A percentile compares a stretch with the other conserved stretches of the same genome.
phyloP scores from a whole-genome alignment of 1,140 invertebrate species.

The Vanessa atalanta region DNA sequence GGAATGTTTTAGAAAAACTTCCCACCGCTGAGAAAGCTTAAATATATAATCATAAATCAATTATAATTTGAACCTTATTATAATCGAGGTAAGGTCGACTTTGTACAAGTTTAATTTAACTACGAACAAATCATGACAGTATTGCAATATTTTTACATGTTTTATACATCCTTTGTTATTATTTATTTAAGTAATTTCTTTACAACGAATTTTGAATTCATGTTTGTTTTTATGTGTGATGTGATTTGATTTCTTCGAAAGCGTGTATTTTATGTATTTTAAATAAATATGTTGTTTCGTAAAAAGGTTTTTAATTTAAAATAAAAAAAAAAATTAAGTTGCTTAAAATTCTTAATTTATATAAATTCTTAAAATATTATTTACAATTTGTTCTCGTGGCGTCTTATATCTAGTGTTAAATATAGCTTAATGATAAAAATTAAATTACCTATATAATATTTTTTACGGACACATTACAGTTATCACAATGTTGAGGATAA shows the following conservation, averaged over 20 bases:
- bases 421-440: neutral
- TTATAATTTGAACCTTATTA: conserved; percentile 19
- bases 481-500: conserved; percentile 31
- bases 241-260: conserved; percentile 23
- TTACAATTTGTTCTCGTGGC: conserved; percentile 13
- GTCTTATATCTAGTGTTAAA: neutral
- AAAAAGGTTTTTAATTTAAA: conserved; percentile 23
- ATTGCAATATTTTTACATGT: conserved; percentile 48
- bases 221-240: conserved; percentile 28
- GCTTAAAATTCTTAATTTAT: neutral
- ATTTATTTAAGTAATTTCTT: conserved; percentile 31
- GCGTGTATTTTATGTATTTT: conserved; percentile 39
- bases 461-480: neutral
- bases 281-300: conserved; percentile 40
- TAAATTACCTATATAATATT: conserved; percentile 5
- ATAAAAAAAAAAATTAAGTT: neutral
- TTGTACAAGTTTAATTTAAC: conserved; percentile 23
- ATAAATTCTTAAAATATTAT: conserved; percentile 8
- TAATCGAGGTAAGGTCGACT: conserved; percentile 13
- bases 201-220: conserved; percentile 49
- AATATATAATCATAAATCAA: conserved; percentile 23
- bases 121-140: conserved; percentile 61
- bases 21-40: conserved; percentile 46
- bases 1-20: conserved; percentile 54
- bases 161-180: conserved; percentile 33